Evolutionary conservation across 2,888 invertebrate species (phyloP).

Genomic region (Anthoptus insignis): DNA sequence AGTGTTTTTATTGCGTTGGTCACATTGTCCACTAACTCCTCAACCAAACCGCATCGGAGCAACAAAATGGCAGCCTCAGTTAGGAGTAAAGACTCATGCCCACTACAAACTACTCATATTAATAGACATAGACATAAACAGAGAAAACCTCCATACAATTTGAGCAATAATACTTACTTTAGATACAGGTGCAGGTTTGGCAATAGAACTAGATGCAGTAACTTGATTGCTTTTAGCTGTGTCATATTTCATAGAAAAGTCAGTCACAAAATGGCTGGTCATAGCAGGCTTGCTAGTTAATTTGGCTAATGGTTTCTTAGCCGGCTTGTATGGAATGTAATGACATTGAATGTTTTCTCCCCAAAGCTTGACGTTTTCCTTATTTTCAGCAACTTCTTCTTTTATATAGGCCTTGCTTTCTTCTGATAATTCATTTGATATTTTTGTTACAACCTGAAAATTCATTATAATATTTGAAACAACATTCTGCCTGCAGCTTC

Average conservation of each 20-base stretch:
- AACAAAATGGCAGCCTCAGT: too few relatives aligned
- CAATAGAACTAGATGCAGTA: conserved; percentile 45
- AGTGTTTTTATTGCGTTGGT: too few relatives aligned
- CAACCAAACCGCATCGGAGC: too few relatives aligned
- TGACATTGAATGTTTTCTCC: conserved; percentile 78
- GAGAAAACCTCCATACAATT: too few relatives aligned
- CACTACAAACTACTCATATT: too few relatives aligned
- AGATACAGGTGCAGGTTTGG: conserved; percentile 54
- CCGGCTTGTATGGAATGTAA: conserved; percentile 72
- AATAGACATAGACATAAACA: too few relatives aligned
- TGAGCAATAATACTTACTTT: conserved; percentile 67
- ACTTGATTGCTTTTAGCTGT: conserved; percentile 48
- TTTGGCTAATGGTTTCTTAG: conserved; percentile 71
- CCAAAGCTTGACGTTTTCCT: conserved; percentile 75
- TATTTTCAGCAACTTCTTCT: conserved; percentile 62
- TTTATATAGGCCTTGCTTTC: conserved; percentile 78
- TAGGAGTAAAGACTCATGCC: too few relatives aligned
- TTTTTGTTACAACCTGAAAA: conserved; percentile 76
- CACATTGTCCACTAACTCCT: too few relatives aligned
- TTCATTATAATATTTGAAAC: too few relatives aligned
- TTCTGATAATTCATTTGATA: conserved; percentile 78
- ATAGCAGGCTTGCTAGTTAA: conserved; percentile 70
- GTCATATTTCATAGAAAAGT: conserved; percentile 83
- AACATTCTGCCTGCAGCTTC: too few relatives aligned
- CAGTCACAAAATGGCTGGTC: conserved; percentile 71